phyloP scores from a whole-genome alignment of 2,888 invertebrate species.

The Trisateles emortualis region DNA sequence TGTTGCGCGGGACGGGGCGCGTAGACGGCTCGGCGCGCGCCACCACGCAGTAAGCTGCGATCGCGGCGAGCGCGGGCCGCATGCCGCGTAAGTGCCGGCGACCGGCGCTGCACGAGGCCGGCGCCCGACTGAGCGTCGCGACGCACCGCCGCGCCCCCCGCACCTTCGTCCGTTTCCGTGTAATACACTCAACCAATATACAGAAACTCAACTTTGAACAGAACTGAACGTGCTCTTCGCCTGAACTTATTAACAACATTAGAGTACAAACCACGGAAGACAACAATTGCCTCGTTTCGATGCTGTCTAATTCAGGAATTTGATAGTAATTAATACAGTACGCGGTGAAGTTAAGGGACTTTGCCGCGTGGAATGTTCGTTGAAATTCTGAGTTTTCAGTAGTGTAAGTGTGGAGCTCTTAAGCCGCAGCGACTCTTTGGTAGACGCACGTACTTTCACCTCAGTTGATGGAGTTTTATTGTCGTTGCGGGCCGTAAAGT shows the following conservation, averaged over 20 bases:
- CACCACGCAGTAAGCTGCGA: slow-evolving; percentile 81
- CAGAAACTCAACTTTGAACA: slow-evolving; percentile 46
- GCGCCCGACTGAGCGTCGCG: slow-evolving; percentile 83
- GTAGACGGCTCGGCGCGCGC: slow-evolving; percentile 77
- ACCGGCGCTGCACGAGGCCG: slow-evolving; percentile 82
- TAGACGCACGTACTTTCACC: slow-evolving; percentile 49
- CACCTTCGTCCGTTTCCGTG: slow-evolving; percentile 48
- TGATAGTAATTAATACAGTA: slow-evolving; percentile 23
- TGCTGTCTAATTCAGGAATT: slow-evolving; percentile 24
- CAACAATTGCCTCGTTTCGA: slow-evolving; percentile 16
- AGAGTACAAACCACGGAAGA: slow-evolving; percentile 22
- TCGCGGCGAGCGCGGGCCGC: slow-evolving; percentile 78
- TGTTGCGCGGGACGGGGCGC: slow-evolving; percentile 72
- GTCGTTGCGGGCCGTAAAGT: slow-evolving; percentile 68
- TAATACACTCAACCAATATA: slow-evolving; percentile 30
- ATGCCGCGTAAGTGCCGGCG: slow-evolving; percentile 80
- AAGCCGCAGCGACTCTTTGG: slow-evolving; percentile 34
- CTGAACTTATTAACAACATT: slow-evolving; percentile 32
- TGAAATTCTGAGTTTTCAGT: slow-evolving; percentile 27
- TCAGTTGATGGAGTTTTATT: slow-evolving; percentile 74
- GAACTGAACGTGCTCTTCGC: slow-evolving; percentile 25
- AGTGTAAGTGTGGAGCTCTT: slow-evolving; percentile 25
- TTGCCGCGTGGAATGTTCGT: background rate
- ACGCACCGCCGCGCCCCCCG: slow-evolving; percentile 52
- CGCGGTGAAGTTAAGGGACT: background rate